Evolutionary conservation across 1,140 invertebrate species (phyloP).

Genomic region (Drosophila busckii): DNA sequence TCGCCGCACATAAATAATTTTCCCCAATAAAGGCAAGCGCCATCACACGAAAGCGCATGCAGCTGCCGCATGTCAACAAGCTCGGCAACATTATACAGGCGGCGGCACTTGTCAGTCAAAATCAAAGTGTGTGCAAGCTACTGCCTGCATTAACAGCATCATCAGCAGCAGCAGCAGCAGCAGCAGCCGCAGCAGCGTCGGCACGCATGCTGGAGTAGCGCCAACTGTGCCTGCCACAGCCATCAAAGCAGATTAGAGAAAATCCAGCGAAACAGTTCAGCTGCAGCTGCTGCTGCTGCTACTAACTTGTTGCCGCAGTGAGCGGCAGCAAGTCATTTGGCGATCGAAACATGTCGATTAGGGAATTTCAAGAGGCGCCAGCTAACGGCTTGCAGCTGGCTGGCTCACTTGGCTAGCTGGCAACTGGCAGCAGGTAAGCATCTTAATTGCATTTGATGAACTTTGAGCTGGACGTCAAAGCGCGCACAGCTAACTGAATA

Average conservation of each 20-base stretch:
- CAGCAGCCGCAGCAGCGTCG: slow-evolving; percentile 45
- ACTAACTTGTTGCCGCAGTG: slow-evolving; percentile 14
- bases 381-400: slow-evolving; percentile 66
- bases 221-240: slow-evolving; percentile 29
- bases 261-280: slow-evolving; percentile 30
- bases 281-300: slow-evolving; percentile 10
- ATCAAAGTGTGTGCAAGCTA: slow-evolving; percentile 67
- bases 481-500: slow-evolving; percentile 43
- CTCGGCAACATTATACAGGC: slow-evolving; percentile 49
- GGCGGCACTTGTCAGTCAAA: slow-evolving; percentile 76
- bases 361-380: slow-evolving; percentile 77
- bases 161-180: slow-evolving; percentile 30
- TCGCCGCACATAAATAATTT: slow-evolving; percentile 65
- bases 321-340: slow-evolving; percentile 60
- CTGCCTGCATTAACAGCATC: slow-evolving; percentile 56
- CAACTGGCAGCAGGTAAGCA: slow-evolving; percentile 60
- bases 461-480: slow-evolving; percentile 71
- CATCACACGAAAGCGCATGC: slow-evolving; percentile 69
- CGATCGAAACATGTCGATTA: slow-evolving; percentile 78
- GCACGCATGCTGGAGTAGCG: slow-evolving; percentile 50
- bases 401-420: slow-evolving; percentile 60
- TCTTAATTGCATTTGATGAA: slow-evolving; percentile 78
- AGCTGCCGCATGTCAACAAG: slow-evolving; percentile 71
- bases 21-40: slow-evolving; percentile 71
- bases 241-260: slow-evolving; percentile 74